phyloP scores from a whole-genome alignment of 2,797 vertebrate species.

The Carcharodon carcharias region DNA sequence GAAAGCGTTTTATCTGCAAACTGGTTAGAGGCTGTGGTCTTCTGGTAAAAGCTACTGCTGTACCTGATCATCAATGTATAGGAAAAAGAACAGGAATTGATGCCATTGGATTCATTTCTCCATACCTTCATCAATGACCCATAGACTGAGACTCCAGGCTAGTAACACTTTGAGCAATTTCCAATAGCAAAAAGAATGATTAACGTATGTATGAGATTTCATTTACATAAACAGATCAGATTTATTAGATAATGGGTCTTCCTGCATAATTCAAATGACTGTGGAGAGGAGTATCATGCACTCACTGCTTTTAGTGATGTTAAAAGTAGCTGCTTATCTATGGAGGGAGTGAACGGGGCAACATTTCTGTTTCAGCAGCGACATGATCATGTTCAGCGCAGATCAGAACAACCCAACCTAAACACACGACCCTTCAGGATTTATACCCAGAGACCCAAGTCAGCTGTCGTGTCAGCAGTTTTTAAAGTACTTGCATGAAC shows the following conservation, averaged over 20 bases:
- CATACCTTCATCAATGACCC: not conserved
- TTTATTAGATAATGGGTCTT: not conserved
- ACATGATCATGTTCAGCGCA: not conserved
- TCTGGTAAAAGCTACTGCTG: not conserved
- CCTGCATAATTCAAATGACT: not conserved
- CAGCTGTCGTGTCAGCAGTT: not conserved
- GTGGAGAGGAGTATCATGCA: not conserved
- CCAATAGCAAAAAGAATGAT: not conserved
- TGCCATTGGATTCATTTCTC: not conserved
- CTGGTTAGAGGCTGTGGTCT: not conserved
- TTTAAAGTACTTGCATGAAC: not conserved
- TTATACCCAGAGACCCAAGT: not conserved
- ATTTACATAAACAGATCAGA: no score
- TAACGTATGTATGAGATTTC: not conserved
- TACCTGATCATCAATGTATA: not conserved
- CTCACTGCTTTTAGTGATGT: not conserved
- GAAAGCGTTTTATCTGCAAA: not conserved
- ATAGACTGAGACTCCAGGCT: not conserved
- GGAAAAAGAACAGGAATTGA: not conserved
- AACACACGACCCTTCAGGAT: not conserved
- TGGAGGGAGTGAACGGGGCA: not conserved
- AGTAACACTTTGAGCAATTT: no score
- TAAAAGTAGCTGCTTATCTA: not conserved
- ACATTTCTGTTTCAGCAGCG: not conserved
- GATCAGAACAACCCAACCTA: not conserved